phyloP scores from a whole-genome alignment of 1,140 invertebrate genomes.

The Melipona quadrifasciata region DNA sequence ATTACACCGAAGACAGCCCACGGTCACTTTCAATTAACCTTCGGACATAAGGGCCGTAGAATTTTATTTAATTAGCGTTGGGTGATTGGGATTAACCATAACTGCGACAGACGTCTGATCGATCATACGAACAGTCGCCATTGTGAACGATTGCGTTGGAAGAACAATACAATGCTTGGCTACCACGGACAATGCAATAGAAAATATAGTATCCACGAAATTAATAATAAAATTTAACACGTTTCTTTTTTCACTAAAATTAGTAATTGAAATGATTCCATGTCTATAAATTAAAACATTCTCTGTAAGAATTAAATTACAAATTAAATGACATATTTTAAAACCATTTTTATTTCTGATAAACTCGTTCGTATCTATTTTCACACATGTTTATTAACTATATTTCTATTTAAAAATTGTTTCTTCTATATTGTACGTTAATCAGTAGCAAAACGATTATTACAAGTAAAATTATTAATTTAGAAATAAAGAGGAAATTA shows the following conservation, averaged over 20 bases:
- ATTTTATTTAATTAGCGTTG: conserved; percentile 26
- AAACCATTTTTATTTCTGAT: not conserved
- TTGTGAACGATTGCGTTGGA: not conserved
- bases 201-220: not conserved
- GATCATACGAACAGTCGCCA: not conserved
- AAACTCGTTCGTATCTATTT: not conserved
- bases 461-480: too few species aligned
- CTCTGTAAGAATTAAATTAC: not conserved
- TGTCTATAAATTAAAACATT: not conserved
- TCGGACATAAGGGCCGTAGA: conserved; percentile 20
- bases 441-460: too few species aligned
- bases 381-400: not conserved
- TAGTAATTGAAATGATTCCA: not conserved
- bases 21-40: conserved; percentile 59
- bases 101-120: conserved; percentile 15
- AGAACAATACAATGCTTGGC: not conserved
- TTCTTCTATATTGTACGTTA: not conserved
- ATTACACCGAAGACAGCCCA: conserved; percentile 49
- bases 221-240: not conserved
- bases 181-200: not conserved
- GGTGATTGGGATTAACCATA: conserved; percentile 8
- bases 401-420: not conserved
- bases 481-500: too few species aligned
- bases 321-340: not conserved
- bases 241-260: not conserved